Conservation (phyloP, 2,113 vertebrate species). For the Ictalurus punctatus region DNA sequence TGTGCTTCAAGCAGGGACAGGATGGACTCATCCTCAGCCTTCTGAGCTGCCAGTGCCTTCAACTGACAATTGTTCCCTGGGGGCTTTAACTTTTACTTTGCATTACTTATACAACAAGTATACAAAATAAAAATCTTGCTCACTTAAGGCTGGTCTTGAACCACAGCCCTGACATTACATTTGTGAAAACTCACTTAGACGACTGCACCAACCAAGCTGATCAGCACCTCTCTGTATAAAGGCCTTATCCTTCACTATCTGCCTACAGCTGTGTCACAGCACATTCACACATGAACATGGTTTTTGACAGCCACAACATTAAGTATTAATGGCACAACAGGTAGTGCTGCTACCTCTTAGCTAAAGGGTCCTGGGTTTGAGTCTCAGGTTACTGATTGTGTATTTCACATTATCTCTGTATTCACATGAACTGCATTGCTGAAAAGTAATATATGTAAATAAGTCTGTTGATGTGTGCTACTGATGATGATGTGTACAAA, state of each 20-base stretch:
- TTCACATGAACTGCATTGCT: neutral
- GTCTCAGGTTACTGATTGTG: neutral
- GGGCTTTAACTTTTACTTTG: neutral
- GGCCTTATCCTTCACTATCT: neutral
- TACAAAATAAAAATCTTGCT: neutral
- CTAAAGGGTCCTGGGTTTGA: neutral
- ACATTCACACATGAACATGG: neutral
- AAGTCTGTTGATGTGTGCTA: neutral
- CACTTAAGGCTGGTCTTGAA: neutral
- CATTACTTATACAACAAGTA: neutral
- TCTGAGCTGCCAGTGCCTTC: neutral
- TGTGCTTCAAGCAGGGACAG: neutral
- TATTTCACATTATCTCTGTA: neutral
- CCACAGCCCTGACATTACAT: neutral
- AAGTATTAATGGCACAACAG: neutral
- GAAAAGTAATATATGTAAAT: neutral
- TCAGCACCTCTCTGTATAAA: accelerated
- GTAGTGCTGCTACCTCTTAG: neutral
- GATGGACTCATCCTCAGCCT: neutral
- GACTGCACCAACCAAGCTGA: neutral
- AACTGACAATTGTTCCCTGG: accelerated
- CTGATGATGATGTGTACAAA: neutral
- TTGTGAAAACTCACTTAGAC: neutral
- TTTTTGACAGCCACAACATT: neutral
- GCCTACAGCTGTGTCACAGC: neutral